Evolutionary conservation across 2,113 vertebrate genomes (phyloP).

Genomic region (Macroglossus sobrinus): DNA sequence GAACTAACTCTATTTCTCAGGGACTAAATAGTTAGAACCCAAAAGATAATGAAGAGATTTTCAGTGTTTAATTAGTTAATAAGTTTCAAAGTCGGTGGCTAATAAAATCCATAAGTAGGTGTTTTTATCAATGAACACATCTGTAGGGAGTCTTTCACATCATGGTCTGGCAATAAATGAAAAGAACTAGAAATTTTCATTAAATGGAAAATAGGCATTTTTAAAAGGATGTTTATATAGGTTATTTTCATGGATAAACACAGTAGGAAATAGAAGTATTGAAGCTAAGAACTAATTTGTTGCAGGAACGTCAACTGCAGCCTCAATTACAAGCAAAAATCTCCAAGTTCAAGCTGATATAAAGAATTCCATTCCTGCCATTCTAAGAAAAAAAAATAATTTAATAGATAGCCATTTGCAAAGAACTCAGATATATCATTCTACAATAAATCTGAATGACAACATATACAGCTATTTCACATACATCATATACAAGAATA

Average conservation of each 20-base stretch:
- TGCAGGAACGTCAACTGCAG: slow-evolving; percentile 38
- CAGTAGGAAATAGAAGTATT: slow-evolving; percentile 67
- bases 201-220: slow-evolving; percentile 69
- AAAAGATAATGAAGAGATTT: slow-evolving; percentile 45
- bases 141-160: slow-evolving; percentile 49
- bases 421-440: background rate
- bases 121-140: slow-evolving; percentile 73
- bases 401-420: slow-evolving; percentile 23
- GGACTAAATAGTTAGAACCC: slow-evolving; percentile 32
- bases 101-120: slow-evolving; percentile 78
- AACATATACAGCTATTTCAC: background rate
- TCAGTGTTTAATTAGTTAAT: slow-evolving; percentile 77
- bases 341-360: slow-evolving; percentile 39
- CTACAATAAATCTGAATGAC: background rate
- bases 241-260: slow-evolving; percentile 69
- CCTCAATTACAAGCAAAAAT: slow-evolving; percentile 59
- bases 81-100: slow-evolving; percentile 74
- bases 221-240: slow-evolving; percentile 52
- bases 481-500: background rate
- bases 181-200: slow-evolving; percentile 63
- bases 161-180: slow-evolving; percentile 70
- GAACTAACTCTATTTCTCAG: slow-evolving; percentile 34
- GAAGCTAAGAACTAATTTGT: slow-evolving; percentile 69
- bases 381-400: background rate
- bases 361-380: slow-evolving; percentile 17